phyloP scores from a whole-genome alignment of 1,140 invertebrate species.

The Carposina sasakii region DNA sequence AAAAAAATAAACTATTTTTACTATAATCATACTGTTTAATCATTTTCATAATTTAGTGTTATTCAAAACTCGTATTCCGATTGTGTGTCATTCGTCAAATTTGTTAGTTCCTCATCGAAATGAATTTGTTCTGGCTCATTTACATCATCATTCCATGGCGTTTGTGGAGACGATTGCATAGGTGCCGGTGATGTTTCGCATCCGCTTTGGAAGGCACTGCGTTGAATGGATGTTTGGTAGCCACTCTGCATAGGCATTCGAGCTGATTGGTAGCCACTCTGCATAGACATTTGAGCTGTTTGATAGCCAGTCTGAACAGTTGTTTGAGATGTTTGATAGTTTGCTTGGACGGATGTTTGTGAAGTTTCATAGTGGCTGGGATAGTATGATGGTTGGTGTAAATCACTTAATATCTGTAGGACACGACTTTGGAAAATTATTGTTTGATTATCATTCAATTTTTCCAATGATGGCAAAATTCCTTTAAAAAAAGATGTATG shows the following conservation, averaged over 20 bases:
- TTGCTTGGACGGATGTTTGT: too few species aligned
- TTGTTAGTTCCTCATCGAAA: slow-evolving; percentile 27
- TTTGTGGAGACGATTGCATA: slow-evolving; percentile 27
- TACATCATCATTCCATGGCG: slow-evolving; percentile 25
- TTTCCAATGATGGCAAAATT: slow-evolving; percentile 27
- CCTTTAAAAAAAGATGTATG: slow-evolving; percentile 29
- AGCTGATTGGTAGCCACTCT: too few species aligned
- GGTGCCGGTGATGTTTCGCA: slow-evolving; percentile 29
- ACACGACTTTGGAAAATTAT: slow-evolving; percentile 29
- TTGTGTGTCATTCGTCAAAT: slow-evolving; percentile 27
- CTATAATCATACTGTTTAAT: slow-evolving; percentile 19
- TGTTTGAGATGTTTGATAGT: too few species aligned
- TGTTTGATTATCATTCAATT: slow-evolving; percentile 30
- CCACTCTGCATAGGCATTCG: too few species aligned
- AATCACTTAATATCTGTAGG: slow-evolving; percentile 26
- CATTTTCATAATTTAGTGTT: slow-evolving; percentile 21
- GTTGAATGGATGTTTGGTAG: slow-evolving; percentile 14
- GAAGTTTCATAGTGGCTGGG: slow-evolving; percentile 24
- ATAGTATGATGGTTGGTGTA: slow-evolving; percentile 17
- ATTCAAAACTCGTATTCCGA: slow-evolving; percentile 27
- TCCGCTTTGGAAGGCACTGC: slow-evolving; percentile 10
- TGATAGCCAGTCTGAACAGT: too few species aligned
- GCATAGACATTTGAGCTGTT: too few species aligned
- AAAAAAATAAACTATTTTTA: slow-evolving; percentile 28
- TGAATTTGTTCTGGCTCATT: slow-evolving; percentile 29